Conservation (phyloP, 2,888 invertebrate genomes). For the Drosophila infuscata region DNA sequence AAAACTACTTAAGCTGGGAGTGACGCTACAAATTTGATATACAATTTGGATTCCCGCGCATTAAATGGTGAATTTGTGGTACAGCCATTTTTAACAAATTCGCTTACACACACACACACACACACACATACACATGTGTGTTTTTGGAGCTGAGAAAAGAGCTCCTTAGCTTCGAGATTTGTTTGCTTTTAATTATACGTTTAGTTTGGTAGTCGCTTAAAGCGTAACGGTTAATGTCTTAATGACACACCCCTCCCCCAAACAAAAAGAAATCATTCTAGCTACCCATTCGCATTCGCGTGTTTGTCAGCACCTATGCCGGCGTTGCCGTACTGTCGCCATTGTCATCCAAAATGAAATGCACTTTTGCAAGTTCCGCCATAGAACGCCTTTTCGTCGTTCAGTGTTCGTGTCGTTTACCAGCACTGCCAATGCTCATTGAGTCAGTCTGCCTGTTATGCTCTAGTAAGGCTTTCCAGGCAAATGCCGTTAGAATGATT, state of each 20-base stretch:
- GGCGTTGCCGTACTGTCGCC: conserved; percentile 18
- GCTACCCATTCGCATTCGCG: conserved; percentile 23
- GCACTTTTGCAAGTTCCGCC: conserved; percentile 38
- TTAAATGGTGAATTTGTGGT: conserved; percentile 2
- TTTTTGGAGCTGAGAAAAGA: conserved; percentile 46
- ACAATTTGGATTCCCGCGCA: conserved; percentile 21
- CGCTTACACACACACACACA: conserved; percentile 30
- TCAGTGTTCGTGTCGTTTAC: conserved; percentile 21
- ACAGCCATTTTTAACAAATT: conserved; percentile 31
- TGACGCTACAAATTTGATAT: conserved; percentile 46
- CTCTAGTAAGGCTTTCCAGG: conserved; percentile 63
- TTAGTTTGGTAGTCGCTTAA: conserved; percentile 63
- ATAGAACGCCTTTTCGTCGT: conserved; percentile 1
- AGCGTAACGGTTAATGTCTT: conserved; percentile 70
- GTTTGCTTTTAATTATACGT: conserved; percentile 71
- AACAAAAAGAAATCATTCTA: background rate
- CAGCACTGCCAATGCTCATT: conserved; percentile 12
- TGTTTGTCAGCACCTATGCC: conserved; percentile 20
- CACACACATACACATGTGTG: background rate
- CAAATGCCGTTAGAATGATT: conserved; percentile 72
- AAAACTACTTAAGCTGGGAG: conserved; percentile 21
- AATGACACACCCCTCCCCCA: conserved; percentile 49
- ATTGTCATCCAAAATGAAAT: conserved; percentile 54
- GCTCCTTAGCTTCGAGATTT: conserved; percentile 48
- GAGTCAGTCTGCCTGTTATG: conserved; percentile 51